Evolutionary conservation across 2,113 vertebrate genomes (phyloP).

Genomic region (Gymnocephalus cernua): DNA sequence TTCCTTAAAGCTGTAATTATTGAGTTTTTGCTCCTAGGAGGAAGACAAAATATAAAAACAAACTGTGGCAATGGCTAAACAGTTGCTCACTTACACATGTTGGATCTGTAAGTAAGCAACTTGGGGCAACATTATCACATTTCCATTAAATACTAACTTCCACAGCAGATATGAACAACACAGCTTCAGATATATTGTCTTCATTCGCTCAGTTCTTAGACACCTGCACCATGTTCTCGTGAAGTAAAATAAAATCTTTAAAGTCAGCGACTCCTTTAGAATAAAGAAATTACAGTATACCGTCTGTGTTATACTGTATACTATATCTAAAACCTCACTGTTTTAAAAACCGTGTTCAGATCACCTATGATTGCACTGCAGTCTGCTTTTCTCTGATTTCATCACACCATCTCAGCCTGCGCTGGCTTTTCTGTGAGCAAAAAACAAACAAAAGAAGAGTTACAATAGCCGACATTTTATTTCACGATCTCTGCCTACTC

Average conservation of each 20-base stretch:
- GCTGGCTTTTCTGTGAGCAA: constrained; percentile 34
- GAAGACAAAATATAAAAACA: not conserved
- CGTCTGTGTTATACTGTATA: not conserved
- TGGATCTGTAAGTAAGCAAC: too few relatives aligned
- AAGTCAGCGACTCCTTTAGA: not conserved
- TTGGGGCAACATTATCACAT: not conserved
- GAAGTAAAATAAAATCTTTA: not conserved
- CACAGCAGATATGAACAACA: not conserved
- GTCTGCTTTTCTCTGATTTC: constrained; percentile 42
- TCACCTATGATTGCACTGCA: constrained; percentile 34
- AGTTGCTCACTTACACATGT: not conserved
- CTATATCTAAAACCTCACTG: constrained; percentile 6
- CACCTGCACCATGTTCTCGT: not conserved
- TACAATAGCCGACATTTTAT: constrained; percentile 55
- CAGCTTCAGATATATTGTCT: not conserved
- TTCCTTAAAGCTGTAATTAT: constrained; percentile 20
- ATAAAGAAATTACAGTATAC: not conserved
- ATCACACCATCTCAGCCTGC: constrained; percentile 39
- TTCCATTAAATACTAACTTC: not conserved
- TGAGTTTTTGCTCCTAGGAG: not conserved
- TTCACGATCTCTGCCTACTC: constrained; percentile 54
- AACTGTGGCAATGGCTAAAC: not conserved
- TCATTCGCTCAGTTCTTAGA: not conserved
- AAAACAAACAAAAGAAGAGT: constrained; percentile 58
- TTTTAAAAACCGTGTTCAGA: constrained; percentile 30